A percentile compares a stretch with the other conserved stretches of the same genome.
Evolutionary conservation across 2,797 vertebrate species (phyloP).

Genomic region (Crax fasciolata): DNA sequence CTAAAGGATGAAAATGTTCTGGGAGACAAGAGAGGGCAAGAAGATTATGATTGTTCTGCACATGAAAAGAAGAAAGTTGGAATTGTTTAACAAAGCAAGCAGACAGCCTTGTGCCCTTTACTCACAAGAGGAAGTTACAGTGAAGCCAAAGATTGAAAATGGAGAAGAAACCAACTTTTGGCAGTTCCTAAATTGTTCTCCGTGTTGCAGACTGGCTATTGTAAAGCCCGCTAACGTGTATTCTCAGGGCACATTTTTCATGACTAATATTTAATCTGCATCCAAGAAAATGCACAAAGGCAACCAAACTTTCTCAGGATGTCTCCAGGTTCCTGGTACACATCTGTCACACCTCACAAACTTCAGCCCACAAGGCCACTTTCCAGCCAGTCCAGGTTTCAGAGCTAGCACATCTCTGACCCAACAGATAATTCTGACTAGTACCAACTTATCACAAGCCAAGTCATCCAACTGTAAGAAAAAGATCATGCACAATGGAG

Average conservation of each 20-base stretch:
- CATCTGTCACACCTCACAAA: background rate
- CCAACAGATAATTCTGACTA: background rate
- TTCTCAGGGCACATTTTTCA: background rate
- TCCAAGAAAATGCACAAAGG: background rate
- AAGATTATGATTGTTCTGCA: background rate
- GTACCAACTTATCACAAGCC: background rate
- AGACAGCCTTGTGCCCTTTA: background rate
- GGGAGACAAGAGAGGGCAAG: background rate
- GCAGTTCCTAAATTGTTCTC: background rate
- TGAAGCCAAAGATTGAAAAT: background rate
- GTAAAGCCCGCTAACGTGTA: background rate
- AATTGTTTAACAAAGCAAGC: background rate
- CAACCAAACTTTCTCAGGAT: background rate
- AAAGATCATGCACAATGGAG: background rate
- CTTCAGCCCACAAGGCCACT: background rate
- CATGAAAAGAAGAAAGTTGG: background rate
- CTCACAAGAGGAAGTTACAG: background rate
- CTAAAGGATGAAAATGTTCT: background rate
- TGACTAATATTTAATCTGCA: background rate
- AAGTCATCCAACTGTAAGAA: background rate
- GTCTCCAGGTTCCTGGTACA: background rate
- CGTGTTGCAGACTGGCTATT: background rate
- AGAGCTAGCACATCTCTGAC: background rate
- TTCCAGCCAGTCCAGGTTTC: background rate
- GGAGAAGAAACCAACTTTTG: background rate